These are phyloP conservation scores for Augochlora pura DNA, from an alignment of 1,140 invertebrate species.

Conservation along the genomic window DNA sequence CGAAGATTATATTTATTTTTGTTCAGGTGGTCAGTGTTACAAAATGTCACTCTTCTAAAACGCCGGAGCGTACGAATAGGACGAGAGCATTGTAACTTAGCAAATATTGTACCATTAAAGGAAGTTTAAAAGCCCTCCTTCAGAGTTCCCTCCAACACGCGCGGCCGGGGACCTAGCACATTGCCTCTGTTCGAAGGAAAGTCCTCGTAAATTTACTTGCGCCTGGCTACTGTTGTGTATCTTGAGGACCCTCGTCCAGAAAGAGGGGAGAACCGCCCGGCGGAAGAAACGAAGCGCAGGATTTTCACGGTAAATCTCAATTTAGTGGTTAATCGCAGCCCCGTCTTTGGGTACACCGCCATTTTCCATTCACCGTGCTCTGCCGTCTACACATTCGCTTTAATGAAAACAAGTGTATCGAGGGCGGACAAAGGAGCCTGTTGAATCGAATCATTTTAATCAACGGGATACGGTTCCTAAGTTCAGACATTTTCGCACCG, in stretches of 20 bases:
- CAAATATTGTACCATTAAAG: constrained; percentile 13
- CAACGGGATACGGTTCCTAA: background rate
- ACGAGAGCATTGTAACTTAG: background rate
- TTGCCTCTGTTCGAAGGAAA: background rate
- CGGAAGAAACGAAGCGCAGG: background rate
- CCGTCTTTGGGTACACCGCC: no score
- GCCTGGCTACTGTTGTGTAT: constrained; percentile 6
- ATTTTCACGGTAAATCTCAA: constrained; percentile 28
- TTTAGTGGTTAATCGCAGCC: constrained; percentile 19
- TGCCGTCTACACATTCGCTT: background rate
- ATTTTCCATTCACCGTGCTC: background rate
- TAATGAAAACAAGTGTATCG: background rate
- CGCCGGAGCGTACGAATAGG: background rate
- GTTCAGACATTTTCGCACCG: background rate
- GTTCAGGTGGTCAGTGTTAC: no score
- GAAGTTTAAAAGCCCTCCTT: background rate
- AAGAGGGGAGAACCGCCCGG: background rate
- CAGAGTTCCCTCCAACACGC: background rate
- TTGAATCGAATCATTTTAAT: background rate
- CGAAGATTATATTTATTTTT: no score
- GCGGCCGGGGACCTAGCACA: background rate
- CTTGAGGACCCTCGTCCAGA: background rate
- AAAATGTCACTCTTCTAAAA: no score
- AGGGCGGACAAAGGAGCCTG: background rate
- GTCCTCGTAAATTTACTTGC: constrained; percentile 24